Conservation (phyloP, 2,888 invertebrate species). For the Muschampia plurimacula region DNA sequence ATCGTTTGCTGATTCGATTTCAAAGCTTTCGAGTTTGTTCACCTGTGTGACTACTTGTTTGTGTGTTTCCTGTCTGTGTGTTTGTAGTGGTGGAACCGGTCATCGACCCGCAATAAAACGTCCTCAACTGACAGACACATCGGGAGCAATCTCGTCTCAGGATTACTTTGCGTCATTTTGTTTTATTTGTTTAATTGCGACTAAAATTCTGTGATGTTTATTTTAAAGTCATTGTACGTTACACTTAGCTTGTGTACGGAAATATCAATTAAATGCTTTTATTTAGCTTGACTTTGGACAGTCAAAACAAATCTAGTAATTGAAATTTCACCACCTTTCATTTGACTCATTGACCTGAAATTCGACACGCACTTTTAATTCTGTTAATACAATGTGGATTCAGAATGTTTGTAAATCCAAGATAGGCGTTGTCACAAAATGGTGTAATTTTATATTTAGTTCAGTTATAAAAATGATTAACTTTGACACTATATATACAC, state of each 20-base stretch:
- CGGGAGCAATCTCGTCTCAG: conserved; percentile 51
- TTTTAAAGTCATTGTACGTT: neutral
- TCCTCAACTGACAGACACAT: conserved; percentile 55
- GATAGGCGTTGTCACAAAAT: neutral
- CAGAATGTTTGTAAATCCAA: neutral
- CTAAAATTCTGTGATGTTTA: conserved; percentile 8
- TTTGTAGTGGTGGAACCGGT: conserved; percentile 46
- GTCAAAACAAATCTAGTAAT: too few species aligned
- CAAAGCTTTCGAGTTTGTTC: conserved; percentile 59
- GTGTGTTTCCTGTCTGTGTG: conserved; percentile 49
- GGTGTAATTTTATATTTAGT: neutral
- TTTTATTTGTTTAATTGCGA: conserved; percentile 17
- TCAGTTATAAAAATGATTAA: too few species aligned
- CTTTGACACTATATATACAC: too few species aligned
- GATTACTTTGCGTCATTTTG: conserved; percentile 21
- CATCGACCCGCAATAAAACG: conserved; percentile 64
- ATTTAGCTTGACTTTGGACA: too few species aligned
- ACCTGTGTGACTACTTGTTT: conserved; percentile 55
- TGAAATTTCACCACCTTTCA: too few species aligned
- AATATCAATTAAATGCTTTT: neutral
- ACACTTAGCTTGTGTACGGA: neutral
- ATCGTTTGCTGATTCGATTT: conserved; percentile 44
- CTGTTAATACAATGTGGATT: neutral
- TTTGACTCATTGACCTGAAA: too few species aligned
- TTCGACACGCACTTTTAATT: too few species aligned